Base-by-base conservation (phyloP, 2,888 invertebrate genomes). In the Junonia oenone region DNA sequence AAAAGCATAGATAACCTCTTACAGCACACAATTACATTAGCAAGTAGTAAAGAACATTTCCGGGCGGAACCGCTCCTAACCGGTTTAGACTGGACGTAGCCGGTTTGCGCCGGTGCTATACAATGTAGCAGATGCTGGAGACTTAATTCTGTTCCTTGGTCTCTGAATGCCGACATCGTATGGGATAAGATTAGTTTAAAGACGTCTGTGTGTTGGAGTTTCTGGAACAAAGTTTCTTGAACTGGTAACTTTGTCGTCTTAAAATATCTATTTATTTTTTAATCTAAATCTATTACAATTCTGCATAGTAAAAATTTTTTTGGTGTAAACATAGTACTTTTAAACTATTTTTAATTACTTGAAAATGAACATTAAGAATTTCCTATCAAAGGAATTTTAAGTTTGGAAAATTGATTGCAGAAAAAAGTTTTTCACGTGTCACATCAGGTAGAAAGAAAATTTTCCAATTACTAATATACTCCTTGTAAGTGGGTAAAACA, bases 21-120 rank as follows among this genome's bases (percentile, higher is more conserved):
- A 81, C 73, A 78, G 77, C 73, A 72, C 73, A 68, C 74, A 80
- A 83, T 83, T 81, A 78, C 78, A 83, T 84, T 84, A 85, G 75
- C 79, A 73, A 78, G 78, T 74, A 55, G 76, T 76, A 78, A 83
- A 81, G 82, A 80, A 76, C 78, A 72, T 76, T 78, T 78, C 76
- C 75, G 75, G 71, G 70, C 69, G 69, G 72, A 75, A 75, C 79
- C 68, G 74, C 74, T 75, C 69, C 72, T 76, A 81, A 81, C 84
- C 72, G 68, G 80, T 79, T 83, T 81, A 80, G 68, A 76, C 69
- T 67, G 63, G 65, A 66, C 63, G 58, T 59, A 26, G 43, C 43
- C 43, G 43, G 43, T 43, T 43, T 61, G 60, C 63, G 56, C 53
- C 59, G 55, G 45, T 45, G 13, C 43, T 60, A 55, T 60, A 62